Base-by-base conservation (phyloP, 2,888 invertebrate genomes). In the Encarsia formosa region DNA sequence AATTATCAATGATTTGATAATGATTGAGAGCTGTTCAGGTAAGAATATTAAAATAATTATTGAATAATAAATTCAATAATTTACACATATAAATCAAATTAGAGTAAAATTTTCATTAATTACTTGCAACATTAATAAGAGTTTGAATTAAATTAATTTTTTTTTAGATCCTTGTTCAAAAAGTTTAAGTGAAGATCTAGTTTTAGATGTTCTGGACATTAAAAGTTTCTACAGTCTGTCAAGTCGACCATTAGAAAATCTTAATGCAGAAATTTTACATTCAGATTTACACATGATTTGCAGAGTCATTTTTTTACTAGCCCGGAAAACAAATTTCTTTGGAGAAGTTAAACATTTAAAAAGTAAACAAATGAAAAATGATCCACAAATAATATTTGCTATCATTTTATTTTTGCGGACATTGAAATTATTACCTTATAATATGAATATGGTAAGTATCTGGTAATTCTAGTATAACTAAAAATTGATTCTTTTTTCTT, bases 221-320 rank as follows among this genome's bases (percentile, higher is more conserved):
- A 61, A 61, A 24, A 67, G 75, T 37, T 66, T 77, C 46, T 74
- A 88, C 62, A 80, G 83, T 40, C 73, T 74, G 73, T 57, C 22
- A n/a, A 32, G 20, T 4, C 19, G 5, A 42, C 18, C 9, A 42
- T 9, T 16, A 23, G 4, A 29, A 16, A 42, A 26, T 29, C n/a
- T 1, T 38, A 19, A 20, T 19, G 6, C n/a, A 38, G 3, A 13
- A 5, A 5, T 34, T 34, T 34, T 5, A 34, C 34, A 34, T 5
- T 15, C n/a, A 23, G n/a, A 39, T 23, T 23, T 8, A 13, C 9
- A 42, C 8, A 16, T 29, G 19, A 31, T 19, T 13, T 20, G 15
- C 16, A 26, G 3, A 2, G 26, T 4, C 13, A 16, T 41, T 11
- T 26, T 26, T 41, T 11, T 26, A 9, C 26, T 41, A 29, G 18